Evolutionary conservation across 2,797 vertebrate genomes (phyloP), one percentile per base, ranked within the genome.

Genomic region (Enteromius thamalakanensis): DNA sequence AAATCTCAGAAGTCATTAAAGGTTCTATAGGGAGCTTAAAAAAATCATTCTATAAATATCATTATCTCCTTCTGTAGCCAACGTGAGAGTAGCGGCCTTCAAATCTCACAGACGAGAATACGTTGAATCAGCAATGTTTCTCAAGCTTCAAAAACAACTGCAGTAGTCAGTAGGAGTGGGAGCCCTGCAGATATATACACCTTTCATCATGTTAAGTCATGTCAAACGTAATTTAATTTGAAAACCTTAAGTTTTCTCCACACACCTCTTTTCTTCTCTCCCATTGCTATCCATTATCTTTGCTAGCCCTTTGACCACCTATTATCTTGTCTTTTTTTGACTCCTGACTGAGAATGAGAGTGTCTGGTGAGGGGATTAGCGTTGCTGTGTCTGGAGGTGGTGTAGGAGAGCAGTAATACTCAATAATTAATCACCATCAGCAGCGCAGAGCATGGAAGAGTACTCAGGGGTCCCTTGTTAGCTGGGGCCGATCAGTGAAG

Each of bases 401-500:
- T 85, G 79, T 75, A 80, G 76, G 29, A 82, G 74, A 58, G 76
- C 79, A 76, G 80, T 85, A 82, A 72, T 79, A 82, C 84, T 88
- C 75, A 87, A 87, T 92, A 92, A 94, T 94, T 93, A 93, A 94
- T 93, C 93, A 92, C 90, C 91, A 90, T 92, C 91, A 91, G 90
- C 89, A 89, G 90, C 86, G 89, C 88, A 85, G 89, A 90, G 91
- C 92, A 89, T 90, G 89, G 90, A 93, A 90, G 91, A 92, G 92
- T 87, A 88, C 89, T 90, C 91, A 86, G 91, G 87, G 85, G 81
- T 87, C 84, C 76, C 83, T 86, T 87, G 84, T 87, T 87, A 88
- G 81, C 83, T 58, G 70, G 21, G 82, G 67, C 82, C 67, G 79
- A 84, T 86, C 82, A 89, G 55, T 82, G 81, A 81, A 68, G 84